A percentile compares a stretch with the other conserved stretches of the same genome.
Conservation (phyloP, 2,113 vertebrate species). For the Tylochromis polylepis region DNA sequence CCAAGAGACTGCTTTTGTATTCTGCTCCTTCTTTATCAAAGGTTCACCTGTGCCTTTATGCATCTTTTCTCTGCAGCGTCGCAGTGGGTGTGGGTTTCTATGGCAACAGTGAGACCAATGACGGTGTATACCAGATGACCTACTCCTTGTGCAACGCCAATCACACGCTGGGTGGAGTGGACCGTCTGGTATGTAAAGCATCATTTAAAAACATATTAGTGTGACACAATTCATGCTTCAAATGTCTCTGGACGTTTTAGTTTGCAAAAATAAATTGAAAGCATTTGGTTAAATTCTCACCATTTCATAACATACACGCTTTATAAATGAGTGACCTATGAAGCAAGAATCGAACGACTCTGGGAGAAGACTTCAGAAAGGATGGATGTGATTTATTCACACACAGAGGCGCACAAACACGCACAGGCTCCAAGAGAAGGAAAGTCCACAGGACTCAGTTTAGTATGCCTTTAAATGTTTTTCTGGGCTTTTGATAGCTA, state of each 20-base stretch:
- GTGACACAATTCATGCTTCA: not conserved
- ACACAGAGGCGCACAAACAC: not conserved
- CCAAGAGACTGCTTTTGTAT: not conserved
- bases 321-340: not conserved
- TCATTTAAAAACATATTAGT: not conserved
- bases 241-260: not conserved
- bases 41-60: not conserved
- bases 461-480: slow-evolving; percentile 31
- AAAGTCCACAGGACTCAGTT: slow-evolving; percentile 22
- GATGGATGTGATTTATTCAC: not conserved
- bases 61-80: slow-evolving; percentile 65
- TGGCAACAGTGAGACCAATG: slow-evolving; percentile 96
- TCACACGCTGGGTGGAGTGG: slow-evolving; percentile 86
- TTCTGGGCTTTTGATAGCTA: slow-evolving; percentile 14
- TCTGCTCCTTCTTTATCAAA: not conserved
- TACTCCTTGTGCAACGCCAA: slow-evolving; percentile 91
- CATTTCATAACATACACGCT: not conserved
- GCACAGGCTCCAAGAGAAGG: not conserved
- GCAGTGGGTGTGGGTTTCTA: slow-evolving; percentile 94
- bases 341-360: not conserved
- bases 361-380: not conserved
- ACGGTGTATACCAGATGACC: slow-evolving; percentile 90
- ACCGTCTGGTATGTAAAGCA: slow-evolving; percentile 81
- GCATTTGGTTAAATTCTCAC: not conserved
- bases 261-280: not conserved